These are phyloP conservation scores for Platysternon megacephalum DNA, from an alignment of 2,113 vertebrate genomes.

Conservation along the genomic window DNA sequence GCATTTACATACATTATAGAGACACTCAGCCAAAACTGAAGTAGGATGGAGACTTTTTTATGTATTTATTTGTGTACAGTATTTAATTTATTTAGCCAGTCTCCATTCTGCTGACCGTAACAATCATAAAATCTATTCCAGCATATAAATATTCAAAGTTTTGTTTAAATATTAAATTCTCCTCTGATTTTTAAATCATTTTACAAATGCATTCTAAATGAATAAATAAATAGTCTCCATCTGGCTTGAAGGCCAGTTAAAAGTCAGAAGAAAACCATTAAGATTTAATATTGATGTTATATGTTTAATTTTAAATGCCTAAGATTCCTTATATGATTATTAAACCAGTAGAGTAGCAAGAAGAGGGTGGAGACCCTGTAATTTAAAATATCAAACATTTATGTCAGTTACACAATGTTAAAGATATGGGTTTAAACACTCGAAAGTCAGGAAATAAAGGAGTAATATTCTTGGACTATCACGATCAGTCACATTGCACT, in stretches of 20 bases:
- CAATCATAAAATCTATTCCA: neutral
- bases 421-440: neutral
- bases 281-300: neutral
- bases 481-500: neutral
- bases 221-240: neutral
- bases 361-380: neutral
- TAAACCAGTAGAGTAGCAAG: neutral
- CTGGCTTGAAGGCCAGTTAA: neutral
- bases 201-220: neutral
- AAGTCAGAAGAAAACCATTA: neutral
- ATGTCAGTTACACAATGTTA: neutral
- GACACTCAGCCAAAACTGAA: neutral
- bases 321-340: neutral
- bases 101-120: neutral
- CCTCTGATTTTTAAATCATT: neutral
- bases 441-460: neutral
- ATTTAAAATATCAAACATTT: neutral
- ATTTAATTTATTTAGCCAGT: neutral
- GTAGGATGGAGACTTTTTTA: rapidly evolving
- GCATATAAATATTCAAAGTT: neutral
- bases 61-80: neutral
- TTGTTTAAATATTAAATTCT: neutral
- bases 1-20: neutral
- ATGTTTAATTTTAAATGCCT: neutral
- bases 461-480: neutral